Conservation (phyloP, 53 echinoderm and acorn worm species). For the Antedon mediterranea region DNA sequence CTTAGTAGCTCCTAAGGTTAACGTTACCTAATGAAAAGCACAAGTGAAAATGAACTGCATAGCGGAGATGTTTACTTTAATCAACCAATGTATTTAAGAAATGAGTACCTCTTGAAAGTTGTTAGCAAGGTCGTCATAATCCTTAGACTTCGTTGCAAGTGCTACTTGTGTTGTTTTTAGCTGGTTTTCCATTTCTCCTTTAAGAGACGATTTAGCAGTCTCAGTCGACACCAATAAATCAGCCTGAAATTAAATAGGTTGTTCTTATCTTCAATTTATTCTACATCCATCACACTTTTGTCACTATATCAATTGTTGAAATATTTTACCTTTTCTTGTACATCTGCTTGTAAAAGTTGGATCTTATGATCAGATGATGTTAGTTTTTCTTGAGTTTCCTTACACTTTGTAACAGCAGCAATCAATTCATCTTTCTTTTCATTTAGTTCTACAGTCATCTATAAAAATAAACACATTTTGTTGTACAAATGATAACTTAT, state of each 20-base stretch:
- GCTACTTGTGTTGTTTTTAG: conserved; percentile 31
- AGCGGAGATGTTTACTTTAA: too few species aligned
- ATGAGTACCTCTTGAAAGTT: conserved; percentile 38
- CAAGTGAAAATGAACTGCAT: too few species aligned
- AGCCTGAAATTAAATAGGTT: conserved; percentile 20
- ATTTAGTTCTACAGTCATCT: conserved; percentile 44
- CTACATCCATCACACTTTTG: too few species aligned
- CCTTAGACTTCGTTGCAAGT: conserved; percentile 19
- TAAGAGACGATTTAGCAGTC: conserved; percentile 25
- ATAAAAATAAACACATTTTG: not conserved
- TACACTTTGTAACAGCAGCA: conserved; percentile 21
- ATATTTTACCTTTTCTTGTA: conserved; percentile 64
- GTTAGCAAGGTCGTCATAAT: conserved; percentile 18
- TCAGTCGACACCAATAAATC: conserved; percentile 39
- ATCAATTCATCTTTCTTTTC: conserved; percentile 34
- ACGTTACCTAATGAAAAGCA: too few species aligned
- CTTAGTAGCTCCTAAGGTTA: too few species aligned
- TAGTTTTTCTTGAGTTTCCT: conserved; percentile 42
- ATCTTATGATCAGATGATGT: conserved; percentile 46
- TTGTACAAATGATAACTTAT: not conserved
- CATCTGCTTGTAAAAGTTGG: conserved; percentile 51
- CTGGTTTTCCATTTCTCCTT: conserved; percentile 31
- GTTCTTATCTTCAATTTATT: not conserved
- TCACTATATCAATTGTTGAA: too few species aligned
- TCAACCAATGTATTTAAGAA: too few species aligned